phyloP scores from a whole-genome alignment of 2,113 vertebrate genomes.

The Struthio camelus region DNA sequence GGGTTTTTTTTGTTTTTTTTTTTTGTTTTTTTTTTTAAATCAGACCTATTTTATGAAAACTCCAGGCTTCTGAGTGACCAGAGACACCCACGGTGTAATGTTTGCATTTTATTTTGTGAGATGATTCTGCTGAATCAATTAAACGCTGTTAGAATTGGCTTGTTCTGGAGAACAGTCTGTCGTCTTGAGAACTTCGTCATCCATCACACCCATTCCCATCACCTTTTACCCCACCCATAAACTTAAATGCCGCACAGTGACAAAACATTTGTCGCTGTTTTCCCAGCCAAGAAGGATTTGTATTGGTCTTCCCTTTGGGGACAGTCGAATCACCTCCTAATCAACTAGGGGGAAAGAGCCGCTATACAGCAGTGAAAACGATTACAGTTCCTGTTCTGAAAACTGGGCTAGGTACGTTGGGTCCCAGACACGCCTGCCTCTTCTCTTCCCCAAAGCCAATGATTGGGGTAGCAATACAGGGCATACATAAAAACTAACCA shows the following conservation, averaged over 20 bases:
- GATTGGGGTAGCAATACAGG: not conserved
- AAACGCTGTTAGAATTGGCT: not conserved
- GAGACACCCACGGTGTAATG: not conserved
- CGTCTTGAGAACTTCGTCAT: not conserved
- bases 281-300: not conserved
- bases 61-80: not conserved
- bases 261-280: not conserved
- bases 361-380: not conserved
- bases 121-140: not conserved
- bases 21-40: not conserved
- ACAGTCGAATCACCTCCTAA: not conserved
- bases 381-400: not conserved
- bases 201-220: not conserved
- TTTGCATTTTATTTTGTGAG: not conserved
- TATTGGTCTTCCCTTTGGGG: slow-evolving; percentile 1
- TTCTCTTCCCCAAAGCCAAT: not conserved
- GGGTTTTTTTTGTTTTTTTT: no score
- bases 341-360: not conserved
- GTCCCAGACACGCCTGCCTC: not conserved
- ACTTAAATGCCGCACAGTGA: not conserved
- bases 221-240: slow-evolving; percentile 3
- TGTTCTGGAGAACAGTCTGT: not conserved
- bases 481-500: not conserved
- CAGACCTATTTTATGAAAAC: not conserved
- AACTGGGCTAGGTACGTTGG: not conserved